phyloP scores from a whole-genome alignment of 2,888 invertebrate species.

The Nebria brevicollis region DNA sequence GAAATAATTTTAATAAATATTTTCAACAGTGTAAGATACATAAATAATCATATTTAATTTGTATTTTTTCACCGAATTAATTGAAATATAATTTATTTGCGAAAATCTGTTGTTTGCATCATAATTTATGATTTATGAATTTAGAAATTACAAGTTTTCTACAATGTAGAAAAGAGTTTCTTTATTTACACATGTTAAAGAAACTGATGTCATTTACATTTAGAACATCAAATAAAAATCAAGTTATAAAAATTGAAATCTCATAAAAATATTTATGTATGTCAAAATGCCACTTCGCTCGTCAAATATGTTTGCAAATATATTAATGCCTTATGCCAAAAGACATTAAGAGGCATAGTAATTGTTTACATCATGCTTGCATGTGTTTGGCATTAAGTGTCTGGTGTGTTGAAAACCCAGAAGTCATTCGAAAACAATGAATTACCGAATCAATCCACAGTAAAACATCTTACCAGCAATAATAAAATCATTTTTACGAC shows the following conservation, averaged over 20 bases:
- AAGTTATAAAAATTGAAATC: background rate
- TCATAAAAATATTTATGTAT: background rate
- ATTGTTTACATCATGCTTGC: constrained; percentile 6
- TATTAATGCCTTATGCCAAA: background rate
- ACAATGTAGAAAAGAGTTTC: no score
- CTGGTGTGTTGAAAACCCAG: constrained; percentile 38
- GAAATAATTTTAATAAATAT: no score
- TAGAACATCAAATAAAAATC: background rate
- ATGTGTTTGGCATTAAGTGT: constrained; percentile 41
- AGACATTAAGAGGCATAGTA: background rate
- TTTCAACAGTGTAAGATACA: no score
- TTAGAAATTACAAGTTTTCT: no score
- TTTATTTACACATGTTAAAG: no score
- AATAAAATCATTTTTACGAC: constrained; percentile 44
- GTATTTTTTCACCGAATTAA: no score
- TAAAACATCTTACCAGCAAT: constrained; percentile 42
- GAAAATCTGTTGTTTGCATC: no score
- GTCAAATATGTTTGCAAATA: background rate
- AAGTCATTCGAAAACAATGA: constrained; percentile 43
- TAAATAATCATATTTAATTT: no score
- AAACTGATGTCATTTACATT: no score
- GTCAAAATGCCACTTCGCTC: background rate
- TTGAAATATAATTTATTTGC: no score
- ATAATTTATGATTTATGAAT: no score
- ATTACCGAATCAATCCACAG: constrained; percentile 38